Evolutionary conservation across 92 coral and sea anemone genomes (phyloP).

Genomic region (Actinostola sp.): DNA sequence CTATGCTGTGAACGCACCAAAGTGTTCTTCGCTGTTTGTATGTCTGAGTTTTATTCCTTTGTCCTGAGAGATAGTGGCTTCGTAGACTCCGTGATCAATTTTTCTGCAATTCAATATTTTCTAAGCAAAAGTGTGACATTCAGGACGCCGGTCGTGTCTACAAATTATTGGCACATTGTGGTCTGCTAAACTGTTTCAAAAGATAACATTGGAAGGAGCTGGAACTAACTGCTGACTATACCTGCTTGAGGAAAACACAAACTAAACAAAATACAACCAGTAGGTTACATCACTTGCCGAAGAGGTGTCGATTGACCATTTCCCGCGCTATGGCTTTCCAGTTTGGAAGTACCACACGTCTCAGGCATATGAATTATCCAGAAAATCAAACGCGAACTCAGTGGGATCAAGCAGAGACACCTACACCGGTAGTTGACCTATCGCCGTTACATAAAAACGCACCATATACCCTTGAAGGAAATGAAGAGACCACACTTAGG

Average conservation of each 20-base stretch:
- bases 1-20: no score
- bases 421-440: slow-evolving; percentile 22
- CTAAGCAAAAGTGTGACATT: slow-evolving; percentile 17
- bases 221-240: no score
- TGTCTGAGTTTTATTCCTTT: slow-evolving; percentile 1
- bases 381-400: slow-evolving; percentile 33
- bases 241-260: slow-evolving; percentile 1
- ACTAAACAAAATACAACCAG: slow-evolving; percentile 1
- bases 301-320: slow-evolving; percentile 8
- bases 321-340: slow-evolving; percentile 65
- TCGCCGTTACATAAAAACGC: slow-evolving; percentile 46
- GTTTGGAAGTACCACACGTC: slow-evolving; percentile 75
- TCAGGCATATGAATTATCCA: slow-evolving; percentile 80
- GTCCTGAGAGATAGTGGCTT: not conserved
- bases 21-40: no score
- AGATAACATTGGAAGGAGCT: no score
- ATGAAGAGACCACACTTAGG: slow-evolving; percentile 44
- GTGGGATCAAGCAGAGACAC: slow-evolving; percentile 39
- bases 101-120: not conserved
- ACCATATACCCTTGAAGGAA: slow-evolving; percentile 44
- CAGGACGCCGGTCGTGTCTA: not conserved
- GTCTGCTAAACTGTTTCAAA: not conserved
- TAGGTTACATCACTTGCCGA: not conserved
- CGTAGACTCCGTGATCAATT: not conserved
- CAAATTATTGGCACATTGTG: slow-evolving; percentile 9